phyloP scores from a whole-genome alignment of 2,888 invertebrate genomes.

The Eupsilia transversa region DNA sequence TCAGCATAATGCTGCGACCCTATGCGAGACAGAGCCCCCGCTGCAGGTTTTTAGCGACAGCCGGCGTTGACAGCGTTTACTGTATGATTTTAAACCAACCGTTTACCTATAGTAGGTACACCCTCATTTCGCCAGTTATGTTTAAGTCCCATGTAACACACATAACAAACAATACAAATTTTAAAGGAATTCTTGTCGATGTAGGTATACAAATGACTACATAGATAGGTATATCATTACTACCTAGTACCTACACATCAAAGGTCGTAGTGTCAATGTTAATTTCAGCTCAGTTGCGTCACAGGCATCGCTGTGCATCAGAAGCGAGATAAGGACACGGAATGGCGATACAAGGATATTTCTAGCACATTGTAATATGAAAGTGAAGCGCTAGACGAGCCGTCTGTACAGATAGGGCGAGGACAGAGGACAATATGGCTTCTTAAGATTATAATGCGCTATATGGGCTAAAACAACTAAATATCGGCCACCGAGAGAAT shows the following conservation, averaged over 20 bases:
- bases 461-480: too few species aligned
- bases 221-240: not conserved
- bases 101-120: too few species aligned
- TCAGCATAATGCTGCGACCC: too few species aligned
- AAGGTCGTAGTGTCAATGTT: constrained; percentile 72
- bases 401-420: constrained; percentile 25
- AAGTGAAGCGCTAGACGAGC: constrained; percentile 31
- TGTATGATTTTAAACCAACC: too few species aligned
- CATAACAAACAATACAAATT: too few species aligned
- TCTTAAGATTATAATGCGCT: not conserved
- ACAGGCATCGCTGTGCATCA: constrained; percentile 28
- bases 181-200: not conserved
- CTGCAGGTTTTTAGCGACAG: too few species aligned
- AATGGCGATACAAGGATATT: constrained; percentile 44
- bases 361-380: constrained; percentile 17
- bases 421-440: constrained; percentile 10
- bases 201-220: not conserved
- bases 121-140: too few species aligned
- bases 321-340: constrained; percentile 34
- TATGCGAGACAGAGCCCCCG: too few species aligned
- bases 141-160: too few species aligned
- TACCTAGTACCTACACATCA: not conserved
- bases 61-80: too few species aligned
- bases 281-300: constrained; percentile 66
- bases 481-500: too few species aligned